Conservation (phyloP, 2,113 vertebrate genomes). For the Bujurquina vittata region DNA sequence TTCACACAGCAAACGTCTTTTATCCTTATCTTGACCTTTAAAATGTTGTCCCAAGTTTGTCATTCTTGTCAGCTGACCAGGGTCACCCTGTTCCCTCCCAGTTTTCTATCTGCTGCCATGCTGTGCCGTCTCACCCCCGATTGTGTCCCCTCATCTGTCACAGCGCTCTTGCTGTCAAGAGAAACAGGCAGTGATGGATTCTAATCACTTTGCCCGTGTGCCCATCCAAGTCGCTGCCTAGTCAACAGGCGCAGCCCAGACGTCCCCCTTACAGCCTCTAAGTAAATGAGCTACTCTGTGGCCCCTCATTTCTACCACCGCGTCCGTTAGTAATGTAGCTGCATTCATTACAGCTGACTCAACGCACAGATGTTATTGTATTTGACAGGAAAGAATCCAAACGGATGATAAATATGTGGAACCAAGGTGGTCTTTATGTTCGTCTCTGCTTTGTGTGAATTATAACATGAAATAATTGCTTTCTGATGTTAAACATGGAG, state of each 20-base stretch:
- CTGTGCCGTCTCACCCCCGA: constrained; percentile 54
- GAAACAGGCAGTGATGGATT: constrained; percentile 74
- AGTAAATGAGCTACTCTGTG: constrained; percentile 30
- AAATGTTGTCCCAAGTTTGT: constrained; percentile 22
- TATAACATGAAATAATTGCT: background rate
- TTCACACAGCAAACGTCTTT: constrained; percentile 12
- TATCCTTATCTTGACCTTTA: constrained; percentile 42
- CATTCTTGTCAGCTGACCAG: background rate
- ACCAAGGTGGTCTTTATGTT: background rate
- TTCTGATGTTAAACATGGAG: background rate
- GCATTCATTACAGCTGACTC: background rate
- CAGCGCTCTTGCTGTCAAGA: constrained; percentile 43
- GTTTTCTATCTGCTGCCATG: constrained; percentile 29
- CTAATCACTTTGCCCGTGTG: constrained; percentile 65
- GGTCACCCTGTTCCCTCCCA: constrained; percentile 15
- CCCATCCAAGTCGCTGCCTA: constrained; percentile 22
- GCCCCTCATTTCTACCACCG: background rate
- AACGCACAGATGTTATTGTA: background rate
- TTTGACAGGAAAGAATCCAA: background rate
- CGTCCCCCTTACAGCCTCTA: constrained; percentile 2
- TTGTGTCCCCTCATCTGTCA: constrained; percentile 64
- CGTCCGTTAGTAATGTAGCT: background rate
- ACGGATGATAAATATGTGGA: background rate
- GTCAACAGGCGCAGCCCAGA: constrained; percentile 24
- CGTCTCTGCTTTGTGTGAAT: background rate